Evolutionary conservation across 2,113 vertebrate genomes (phyloP).

Genomic region (Microtus pennsylvanicus): DNA sequence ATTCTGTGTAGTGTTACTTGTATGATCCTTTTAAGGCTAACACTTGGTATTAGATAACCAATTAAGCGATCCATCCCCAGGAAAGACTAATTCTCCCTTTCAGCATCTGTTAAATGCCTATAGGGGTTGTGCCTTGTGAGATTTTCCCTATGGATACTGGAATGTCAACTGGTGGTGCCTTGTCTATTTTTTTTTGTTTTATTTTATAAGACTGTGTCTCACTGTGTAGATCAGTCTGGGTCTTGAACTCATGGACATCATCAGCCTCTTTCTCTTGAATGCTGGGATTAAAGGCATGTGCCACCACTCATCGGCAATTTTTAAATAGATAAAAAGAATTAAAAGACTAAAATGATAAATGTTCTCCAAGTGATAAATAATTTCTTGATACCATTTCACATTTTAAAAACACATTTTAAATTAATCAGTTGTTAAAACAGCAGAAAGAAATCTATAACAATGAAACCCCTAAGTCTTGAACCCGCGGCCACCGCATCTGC

Average conservation of each 20-base stretch:
- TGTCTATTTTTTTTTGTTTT: neutral
- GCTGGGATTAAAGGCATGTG: neutral
- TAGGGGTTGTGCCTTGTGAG: neutral
- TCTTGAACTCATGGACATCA: neutral
- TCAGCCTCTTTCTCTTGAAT: neutral
- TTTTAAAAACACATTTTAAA: neutral
- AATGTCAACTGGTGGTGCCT: neutral
- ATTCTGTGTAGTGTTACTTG: neutral
- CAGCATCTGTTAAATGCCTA: too few relatives aligned
- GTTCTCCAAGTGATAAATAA: neutral
- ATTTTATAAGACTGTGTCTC: neutral
- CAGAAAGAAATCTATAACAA: neutral
- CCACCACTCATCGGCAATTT: neutral
- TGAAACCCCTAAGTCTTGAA: neutral
- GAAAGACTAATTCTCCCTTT: neutral
- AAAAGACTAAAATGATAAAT: neutral
- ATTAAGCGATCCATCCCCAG: neutral
- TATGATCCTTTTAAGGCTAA: neutral
- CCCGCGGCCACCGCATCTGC: accelerated
- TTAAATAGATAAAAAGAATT: constrained; percentile 18
- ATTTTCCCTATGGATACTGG: neutral
- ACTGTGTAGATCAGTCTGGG: neutral
- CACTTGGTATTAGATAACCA: neutral
- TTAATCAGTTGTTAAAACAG: neutral
- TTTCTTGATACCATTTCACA: neutral